Evolutionary conservation across 2,888 invertebrate species (phyloP), one percentile per base, ranked within the genome.

Genomic region (Phalangium opilio): DNA sequence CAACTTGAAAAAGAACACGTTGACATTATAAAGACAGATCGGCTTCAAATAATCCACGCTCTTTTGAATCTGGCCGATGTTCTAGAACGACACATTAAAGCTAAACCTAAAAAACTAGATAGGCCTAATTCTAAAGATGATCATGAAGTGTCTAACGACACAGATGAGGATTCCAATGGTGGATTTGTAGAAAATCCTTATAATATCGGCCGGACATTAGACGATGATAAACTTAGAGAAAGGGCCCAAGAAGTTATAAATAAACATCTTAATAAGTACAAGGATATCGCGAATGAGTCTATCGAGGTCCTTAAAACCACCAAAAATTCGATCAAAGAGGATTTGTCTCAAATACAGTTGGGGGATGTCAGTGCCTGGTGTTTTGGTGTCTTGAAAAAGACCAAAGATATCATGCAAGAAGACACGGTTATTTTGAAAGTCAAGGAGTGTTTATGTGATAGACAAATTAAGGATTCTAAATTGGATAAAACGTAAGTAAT

Each of bases 11-110:
- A 64, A 21, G 66, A 70, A 48, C 65, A 70, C 47, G 63, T 66
- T 58, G 61, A 69, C 15, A 55, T 63, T 3, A 60, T 74, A 43
- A 66, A 70, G 41, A 74, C 79, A 15, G 82, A 83, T 61, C 75
- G 75, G 43, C 66, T 81, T 2, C 74, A 75, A 55, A 70, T 75
- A 59, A 74, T 82, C 19, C 83, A 83, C 62, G 73, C 79, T 0
- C 64, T 78, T 49, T 70, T 77, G 58, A 82, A 82, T 63, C 66
- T 79, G 42, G 67, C 73, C 3, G 73, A 78, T 49, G 53, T 66
- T 20, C 7, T 56, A 15, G 48, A 54, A 21, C 15, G 58, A 61
- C 15, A 61, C 10, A 38, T 38, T 10, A 15, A 38, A 17, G 14
- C 38, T 12, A 18, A 18, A 17, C 15, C 17, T 12, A 18, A 4